Evolutionary conservation across 1,140 invertebrate species (phyloP).

Genomic region (Bombus cullumanus): DNA sequence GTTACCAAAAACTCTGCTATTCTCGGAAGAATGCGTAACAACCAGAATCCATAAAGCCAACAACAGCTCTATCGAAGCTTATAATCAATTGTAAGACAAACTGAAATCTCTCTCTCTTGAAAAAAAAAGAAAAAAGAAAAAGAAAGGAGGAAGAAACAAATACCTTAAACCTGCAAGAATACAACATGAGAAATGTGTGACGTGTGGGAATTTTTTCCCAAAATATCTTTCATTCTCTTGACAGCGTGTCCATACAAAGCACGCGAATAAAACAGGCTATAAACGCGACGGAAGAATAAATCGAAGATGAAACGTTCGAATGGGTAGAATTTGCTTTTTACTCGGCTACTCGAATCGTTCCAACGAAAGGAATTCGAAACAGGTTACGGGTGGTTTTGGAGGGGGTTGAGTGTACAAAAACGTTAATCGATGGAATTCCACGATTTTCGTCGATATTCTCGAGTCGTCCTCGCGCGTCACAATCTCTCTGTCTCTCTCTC

Average conservation of each 20-base stretch:
- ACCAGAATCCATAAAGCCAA: too few relatives aligned
- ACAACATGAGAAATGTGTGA: neutral
- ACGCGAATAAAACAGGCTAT: neutral
- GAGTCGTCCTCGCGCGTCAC: conserved; percentile 48
- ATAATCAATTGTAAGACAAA: too few relatives aligned
- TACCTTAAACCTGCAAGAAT: neutral
- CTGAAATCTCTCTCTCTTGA: too few relatives aligned
- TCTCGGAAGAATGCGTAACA: too few relatives aligned
- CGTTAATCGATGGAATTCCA: conserved; percentile 52
- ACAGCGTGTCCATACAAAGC: neutral
- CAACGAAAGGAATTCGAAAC: conserved; percentile 7
- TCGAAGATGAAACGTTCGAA: neutral
- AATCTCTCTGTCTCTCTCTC: neutral
- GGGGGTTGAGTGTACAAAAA: neutral
- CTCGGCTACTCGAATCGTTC: neutral
- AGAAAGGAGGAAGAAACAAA: neutral
- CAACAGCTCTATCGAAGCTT: too few relatives aligned
- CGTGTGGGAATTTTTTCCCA: neutral
- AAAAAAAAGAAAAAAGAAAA: neutral
- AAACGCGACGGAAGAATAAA: neutral
- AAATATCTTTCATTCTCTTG: neutral
- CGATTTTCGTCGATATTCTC: conserved; percentile 56
- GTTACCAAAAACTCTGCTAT: too few relatives aligned
- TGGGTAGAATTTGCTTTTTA: neutral
- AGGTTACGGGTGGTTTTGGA: neutral